Evolutionary conservation across 2,888 invertebrate species (phyloP), one percentile per base, ranked within the genome.

Genomic region (Pheosia gnoma): DNA sequence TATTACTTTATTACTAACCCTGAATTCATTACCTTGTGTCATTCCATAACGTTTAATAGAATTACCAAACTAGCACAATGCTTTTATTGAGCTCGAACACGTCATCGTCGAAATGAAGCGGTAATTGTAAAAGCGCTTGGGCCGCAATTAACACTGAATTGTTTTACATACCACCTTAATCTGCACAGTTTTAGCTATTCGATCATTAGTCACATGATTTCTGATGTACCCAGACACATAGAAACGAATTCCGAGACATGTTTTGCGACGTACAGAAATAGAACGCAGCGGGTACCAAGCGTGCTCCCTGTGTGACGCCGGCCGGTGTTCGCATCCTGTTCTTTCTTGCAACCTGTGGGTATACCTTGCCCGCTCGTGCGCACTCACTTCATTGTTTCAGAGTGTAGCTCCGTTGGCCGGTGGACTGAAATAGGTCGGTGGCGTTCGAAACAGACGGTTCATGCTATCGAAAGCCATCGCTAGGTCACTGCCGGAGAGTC

Each of bases 211-310:
- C 92, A 92, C 92, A 90, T 91, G 90, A 91, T 90, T 90, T 86
- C 84, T 89, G 84, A 90, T 91, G 87, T 88, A 90, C 86, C 88
- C 89, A 91, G 92, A 93, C 91, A 90, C 87, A 87, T 87, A 90
- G 90, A 90, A 92, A 89, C 89, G 90, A 90, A 92, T 92, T 91
- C 91, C 93, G 93, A 93, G 93, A 93, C 93, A 92, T 91, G 91
- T 91, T 91, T 87, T 85, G 91, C 92, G 92, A 91, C 91, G 91
- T 74, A 83, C 91, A 86, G 85, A 92, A 93, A 93, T 93, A 93
- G 92, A 90, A 88, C 88, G 87, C 86, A 90, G 91, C 91, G 90
- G 91, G 87, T 85, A 90, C 87, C 88, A 89, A 86, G 84, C 85
- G 88, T 87, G 88, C 86, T 90, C 89, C 87, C 89, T 87, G 88